These are phyloP conservation scores for Stenodera caucasica DNA, from an alignment of 2,888 invertebrate genomes.

Conservation along the genomic window DNA sequence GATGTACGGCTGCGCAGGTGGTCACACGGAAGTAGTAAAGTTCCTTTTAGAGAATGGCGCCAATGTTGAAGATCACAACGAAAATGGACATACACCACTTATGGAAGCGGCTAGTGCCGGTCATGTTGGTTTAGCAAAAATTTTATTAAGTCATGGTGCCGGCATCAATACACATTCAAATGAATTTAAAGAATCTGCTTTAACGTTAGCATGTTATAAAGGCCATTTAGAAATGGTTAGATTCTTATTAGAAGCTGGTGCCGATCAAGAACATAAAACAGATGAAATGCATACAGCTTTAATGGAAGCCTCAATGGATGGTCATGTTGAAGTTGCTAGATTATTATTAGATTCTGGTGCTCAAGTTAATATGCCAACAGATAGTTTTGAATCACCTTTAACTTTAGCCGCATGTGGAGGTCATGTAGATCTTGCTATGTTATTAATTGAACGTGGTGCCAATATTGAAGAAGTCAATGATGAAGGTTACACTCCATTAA, in stretches of 20 bases:
- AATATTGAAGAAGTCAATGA: constrained; percentile 99
- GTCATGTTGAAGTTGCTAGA: constrained; percentile 96
- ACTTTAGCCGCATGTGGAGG: constrained; percentile 99
- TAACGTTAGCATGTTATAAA: constrained; percentile 80
- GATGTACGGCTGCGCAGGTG: constrained; percentile 96
- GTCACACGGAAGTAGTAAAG: constrained; percentile 90
- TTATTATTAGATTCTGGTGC: constrained; percentile 95
- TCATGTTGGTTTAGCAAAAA: constrained; percentile 89
- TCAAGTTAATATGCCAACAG: constrained; percentile 99
- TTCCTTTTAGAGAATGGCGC: constrained; percentile 87
- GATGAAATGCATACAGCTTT: constrained; percentile 99
- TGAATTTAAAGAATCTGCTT: constrained; percentile 98
- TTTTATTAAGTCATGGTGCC: constrained; percentile 89
- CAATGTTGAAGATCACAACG: constrained; percentile 97
- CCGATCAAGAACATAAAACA: constrained; percentile 97
- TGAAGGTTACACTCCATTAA: constrained; percentile 98
- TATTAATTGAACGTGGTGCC: constrained; percentile 94
- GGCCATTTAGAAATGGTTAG: constrained; percentile 98
- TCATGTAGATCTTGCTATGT: constrained; percentile 94
- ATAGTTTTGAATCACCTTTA: constrained; percentile 98
- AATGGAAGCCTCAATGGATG: constrained; percentile 99
- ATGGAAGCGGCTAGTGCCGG: constrained; percentile 99
- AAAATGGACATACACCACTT: constrained; percentile 98
- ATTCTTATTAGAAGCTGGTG: constrained; percentile 92
- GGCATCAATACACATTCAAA: constrained; percentile 99